Evolutionary conservation across 2,888 invertebrate species (phyloP), one percentile per base, ranked within the genome.

Genomic region (Papilio demoleus): DNA sequence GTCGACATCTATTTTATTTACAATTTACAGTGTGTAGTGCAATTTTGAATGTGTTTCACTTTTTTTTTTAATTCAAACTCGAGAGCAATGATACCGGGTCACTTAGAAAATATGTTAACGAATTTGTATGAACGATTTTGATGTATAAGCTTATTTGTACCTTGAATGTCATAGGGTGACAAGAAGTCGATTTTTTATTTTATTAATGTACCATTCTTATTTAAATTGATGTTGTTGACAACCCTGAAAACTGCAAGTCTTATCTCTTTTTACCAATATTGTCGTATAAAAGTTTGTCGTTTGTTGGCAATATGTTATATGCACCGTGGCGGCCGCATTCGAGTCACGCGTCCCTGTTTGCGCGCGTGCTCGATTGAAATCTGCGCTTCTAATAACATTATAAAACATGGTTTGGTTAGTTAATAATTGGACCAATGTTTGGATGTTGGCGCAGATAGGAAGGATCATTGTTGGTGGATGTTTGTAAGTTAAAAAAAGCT

Each of bases 301-400:
- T 24, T 60, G 64, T 22, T 62, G 56, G 61, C 65, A 61, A 61
- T 60, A 61, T 65, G 50, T n/a, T 9, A 63, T 47, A 66, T 70
- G 70, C 56, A 45, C n/a, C 36, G 58, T 38, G 31, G 38, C 58
- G 62, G 9, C 19, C 56, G 67, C 69, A 75, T 71, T 74, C 74
- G 72, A 77, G 79, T 77, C 84, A 83, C 83, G 84, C 72, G 70
- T 72, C 62, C 5, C 8, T 73, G 81, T 81, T 81, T 81, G 76
- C 74, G 75, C 69, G 70, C 73, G 75, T 75, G 76, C 75, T 65
- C 72, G 78, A 78, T 78, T 75, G 78, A 76, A 76, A 78, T 76
- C 76, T 73, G 68, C 68, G 68, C 53, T 60, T 53, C 64, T 60
- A 65, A 68, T 65, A 65, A 59, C 27, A 31, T 58, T 24, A 36